A percentile compares a stretch with the other conserved stretches of the same genome.
Conservation (phyloP, 2,797 vertebrate genomes). For the Peromyscus attwateri region DNA sequence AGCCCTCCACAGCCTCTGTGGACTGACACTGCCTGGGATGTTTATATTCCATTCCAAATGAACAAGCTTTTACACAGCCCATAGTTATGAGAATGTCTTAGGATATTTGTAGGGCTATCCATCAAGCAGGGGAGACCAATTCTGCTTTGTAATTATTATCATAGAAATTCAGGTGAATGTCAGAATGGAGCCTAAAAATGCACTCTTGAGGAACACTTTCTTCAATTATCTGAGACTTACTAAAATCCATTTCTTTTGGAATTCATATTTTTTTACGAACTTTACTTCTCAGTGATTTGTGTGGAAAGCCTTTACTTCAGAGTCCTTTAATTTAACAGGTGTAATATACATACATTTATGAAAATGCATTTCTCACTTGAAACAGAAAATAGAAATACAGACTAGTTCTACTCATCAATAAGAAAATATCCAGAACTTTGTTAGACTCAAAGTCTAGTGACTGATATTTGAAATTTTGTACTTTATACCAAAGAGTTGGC, state of each 20-base stretch:
- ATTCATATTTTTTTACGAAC: background rate
- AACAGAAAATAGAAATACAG: background rate
- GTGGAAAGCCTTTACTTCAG: background rate
- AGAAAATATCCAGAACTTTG: background rate
- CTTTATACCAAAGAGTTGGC: background rate
- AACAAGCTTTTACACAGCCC: constrained; percentile 50
- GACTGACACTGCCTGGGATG: background rate
- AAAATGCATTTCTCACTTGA: background rate
- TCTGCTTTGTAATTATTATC: constrained; percentile 68
- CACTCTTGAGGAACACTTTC: background rate
- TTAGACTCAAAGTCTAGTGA: background rate
- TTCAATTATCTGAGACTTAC: constrained; percentile 52
- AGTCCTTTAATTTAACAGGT: background rate
- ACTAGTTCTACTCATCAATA: background rate
- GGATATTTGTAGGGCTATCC: constrained; percentile 54
- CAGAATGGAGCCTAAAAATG: constrained; percentile 17
- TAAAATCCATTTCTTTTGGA: constrained; percentile 31
- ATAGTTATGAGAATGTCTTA: constrained; percentile 68
- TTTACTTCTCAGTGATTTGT: constrained; percentile 18
- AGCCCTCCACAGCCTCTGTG: background rate
- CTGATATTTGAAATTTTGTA: constrained; percentile 39
- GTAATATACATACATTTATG: background rate
- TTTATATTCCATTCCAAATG: constrained; percentile 66
- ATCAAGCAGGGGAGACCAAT: constrained; percentile 55
- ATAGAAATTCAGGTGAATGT: constrained; percentile 57